Conservation (phyloP, 2,888 invertebrate genomes). For the Athalia circularis region DNA sequence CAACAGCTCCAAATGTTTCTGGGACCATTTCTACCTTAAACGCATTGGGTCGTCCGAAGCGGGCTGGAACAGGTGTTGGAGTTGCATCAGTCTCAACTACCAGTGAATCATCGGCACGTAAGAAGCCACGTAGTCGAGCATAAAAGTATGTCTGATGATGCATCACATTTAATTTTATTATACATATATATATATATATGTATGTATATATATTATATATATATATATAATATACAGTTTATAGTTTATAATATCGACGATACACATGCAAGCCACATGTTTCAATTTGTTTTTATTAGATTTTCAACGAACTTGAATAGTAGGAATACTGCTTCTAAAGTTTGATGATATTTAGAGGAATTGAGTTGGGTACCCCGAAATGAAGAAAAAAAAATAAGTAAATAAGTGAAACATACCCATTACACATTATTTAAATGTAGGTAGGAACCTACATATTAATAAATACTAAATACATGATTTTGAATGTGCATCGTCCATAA, state of each 20-base stretch:
- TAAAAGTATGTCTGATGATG: conserved; percentile 60
- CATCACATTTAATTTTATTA: conserved; percentile 52
- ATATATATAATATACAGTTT: conserved; percentile 64
- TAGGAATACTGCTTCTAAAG: not conserved
- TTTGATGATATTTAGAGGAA: conserved; percentile 25
- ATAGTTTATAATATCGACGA: conserved; percentile 47
- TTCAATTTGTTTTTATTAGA: conserved; percentile 32
- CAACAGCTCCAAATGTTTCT: conserved; percentile 58
- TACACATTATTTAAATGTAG: conserved; percentile 9
- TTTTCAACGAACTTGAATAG: not conserved
- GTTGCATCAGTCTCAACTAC: conserved; percentile 55
- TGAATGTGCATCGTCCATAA: conserved; percentile 43
- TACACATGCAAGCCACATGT: conserved; percentile 47
- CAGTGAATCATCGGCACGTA: conserved; percentile 66
- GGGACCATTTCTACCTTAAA: conserved; percentile 59
- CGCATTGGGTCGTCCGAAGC: conserved; percentile 66
- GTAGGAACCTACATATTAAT: conserved; percentile 8
- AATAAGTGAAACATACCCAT: not conserved
- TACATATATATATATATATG: conserved; percentile 56
- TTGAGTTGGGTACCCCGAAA: conserved; percentile 11
- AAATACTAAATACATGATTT: conserved; percentile 35
- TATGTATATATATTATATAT: conserved; percentile 57
- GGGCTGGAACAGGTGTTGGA: conserved; percentile 59
- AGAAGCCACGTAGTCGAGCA: conserved; percentile 69
- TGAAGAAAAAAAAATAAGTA: not conserved